Conservation (phyloP, 2,797 vertebrate genomes). For the Hydrolagus colliei region DNA sequence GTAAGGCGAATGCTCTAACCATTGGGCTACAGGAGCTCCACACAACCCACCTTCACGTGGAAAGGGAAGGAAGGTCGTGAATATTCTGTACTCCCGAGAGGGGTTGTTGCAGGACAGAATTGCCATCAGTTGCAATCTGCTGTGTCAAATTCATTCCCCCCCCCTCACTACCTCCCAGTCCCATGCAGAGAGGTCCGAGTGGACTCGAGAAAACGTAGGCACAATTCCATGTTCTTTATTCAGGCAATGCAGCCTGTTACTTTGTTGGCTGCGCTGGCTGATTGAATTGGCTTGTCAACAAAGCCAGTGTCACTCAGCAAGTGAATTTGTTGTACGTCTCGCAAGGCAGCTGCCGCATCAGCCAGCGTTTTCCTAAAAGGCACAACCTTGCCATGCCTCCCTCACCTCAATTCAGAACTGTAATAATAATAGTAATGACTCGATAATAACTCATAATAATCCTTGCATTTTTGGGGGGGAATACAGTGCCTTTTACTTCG, state of each 20-base stretch:
- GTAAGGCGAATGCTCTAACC: too few species aligned
- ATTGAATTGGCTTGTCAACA: constrained; percentile 87
- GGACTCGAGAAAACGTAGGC: constrained; percentile 68
- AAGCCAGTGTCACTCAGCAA: constrained; percentile 81
- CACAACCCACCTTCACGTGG: constrained; percentile 46
- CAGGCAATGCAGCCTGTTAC: constrained; percentile 60
- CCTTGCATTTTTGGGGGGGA: too few species aligned
- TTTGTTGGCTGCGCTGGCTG: constrained; percentile 74
- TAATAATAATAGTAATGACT: too few species aligned
- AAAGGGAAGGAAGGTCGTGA: constrained; percentile 46
- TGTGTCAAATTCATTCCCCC: constrained; percentile 64
- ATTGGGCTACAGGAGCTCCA: constrained; percentile 31
- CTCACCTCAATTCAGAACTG: constrained; percentile 41
- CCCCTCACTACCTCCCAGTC: constrained; percentile 49
- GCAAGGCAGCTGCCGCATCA: constrained; percentile 71
- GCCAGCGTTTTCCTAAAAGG: constrained; percentile 67
- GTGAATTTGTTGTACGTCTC: constrained; percentile 75
- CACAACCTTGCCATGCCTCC: constrained; percentile 59
- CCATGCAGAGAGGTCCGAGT: constrained; percentile 67
- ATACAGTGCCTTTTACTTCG: too few species aligned
- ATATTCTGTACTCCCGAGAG: constrained; percentile 47
- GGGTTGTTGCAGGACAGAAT: constrained; percentile 57
- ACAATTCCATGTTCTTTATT: constrained; percentile 70
- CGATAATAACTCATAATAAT: too few species aligned
- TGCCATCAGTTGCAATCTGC: constrained; percentile 71